A percentile compares a stretch with the other conserved stretches of the same genome.
Evolutionary conservation across 2,888 invertebrate genomes (phyloP).

Genomic region (Chymomyza caudatula): DNA sequence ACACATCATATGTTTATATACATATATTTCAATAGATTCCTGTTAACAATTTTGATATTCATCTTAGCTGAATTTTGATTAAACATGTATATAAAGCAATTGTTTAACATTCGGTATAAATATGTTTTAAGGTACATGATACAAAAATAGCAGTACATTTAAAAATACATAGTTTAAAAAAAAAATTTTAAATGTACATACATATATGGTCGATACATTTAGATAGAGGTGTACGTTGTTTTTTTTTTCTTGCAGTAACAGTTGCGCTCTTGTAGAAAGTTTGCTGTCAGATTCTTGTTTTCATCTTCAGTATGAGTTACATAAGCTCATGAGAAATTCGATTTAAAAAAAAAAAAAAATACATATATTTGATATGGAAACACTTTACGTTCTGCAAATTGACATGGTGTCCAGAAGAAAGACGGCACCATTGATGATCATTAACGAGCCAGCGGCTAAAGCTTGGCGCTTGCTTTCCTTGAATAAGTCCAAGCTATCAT

Average conservation of each 20-base stretch:
- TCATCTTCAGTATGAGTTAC: conserved; percentile 24
- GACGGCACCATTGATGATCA: conserved; percentile 76
- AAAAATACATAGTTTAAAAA: conserved; percentile 8
- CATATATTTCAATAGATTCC: too few relatives aligned
- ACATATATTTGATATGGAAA: not conserved
- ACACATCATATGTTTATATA: too few relatives aligned
- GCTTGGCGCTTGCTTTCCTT: conserved; percentile 74
- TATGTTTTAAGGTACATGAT: not conserved
- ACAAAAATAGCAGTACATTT: conserved; percentile 9
- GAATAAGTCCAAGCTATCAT: conserved; percentile 54
- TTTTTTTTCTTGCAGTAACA: not conserved
- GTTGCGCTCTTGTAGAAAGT: not conserved
- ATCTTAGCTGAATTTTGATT: conserved; percentile 28
- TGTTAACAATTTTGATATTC: conserved; percentile 52
- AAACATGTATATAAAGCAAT: not conserved
- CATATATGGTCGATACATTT: conserved; percentile 13
- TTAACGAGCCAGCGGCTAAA: conserved; percentile 74
- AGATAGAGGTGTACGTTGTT: conserved; percentile 26
- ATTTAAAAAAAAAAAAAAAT: conserved; percentile 30
- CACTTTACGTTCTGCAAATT: conserved; percentile 75
- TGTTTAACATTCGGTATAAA: not conserved
- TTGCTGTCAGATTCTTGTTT: conserved; percentile 5
- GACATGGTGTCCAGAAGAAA: conserved; percentile 75
- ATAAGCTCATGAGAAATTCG: conserved; percentile 53
- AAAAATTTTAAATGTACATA: too few relatives aligned